Evolutionary conservation across 2,113 vertebrate species (phyloP).

Genomic region (Hemiscyllium ocellatum): DNA sequence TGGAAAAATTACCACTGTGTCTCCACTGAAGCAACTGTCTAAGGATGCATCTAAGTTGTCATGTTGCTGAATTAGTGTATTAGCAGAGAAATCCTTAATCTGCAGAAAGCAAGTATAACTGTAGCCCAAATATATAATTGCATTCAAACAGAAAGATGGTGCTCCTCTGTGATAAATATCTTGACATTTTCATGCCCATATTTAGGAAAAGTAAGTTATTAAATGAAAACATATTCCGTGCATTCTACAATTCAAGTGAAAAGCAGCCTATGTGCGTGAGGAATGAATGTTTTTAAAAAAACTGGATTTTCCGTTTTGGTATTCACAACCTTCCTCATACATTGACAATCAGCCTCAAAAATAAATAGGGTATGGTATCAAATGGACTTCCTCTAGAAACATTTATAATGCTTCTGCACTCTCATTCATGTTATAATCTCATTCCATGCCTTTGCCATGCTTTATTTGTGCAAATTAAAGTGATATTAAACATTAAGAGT

Average conservation of each 20-base stretch:
- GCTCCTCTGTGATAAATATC: not conserved
- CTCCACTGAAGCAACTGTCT: slow-evolving; percentile 50
- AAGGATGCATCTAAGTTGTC: slow-evolving; percentile 49
- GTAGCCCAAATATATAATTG: not conserved
- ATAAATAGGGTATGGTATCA: not conserved
- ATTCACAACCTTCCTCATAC: not conserved
- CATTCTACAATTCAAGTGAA: not conserved
- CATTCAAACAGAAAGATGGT: not conserved
- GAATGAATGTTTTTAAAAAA: not conserved
- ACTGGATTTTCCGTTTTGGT: not conserved
- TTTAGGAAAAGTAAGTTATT: not conserved
- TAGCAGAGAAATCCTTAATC: slow-evolving; percentile 49
- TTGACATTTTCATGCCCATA: not conserved
- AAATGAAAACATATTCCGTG: not conserved
- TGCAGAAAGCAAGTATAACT: slow-evolving; percentile 23
- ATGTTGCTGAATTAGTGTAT: slow-evolving; percentile 48
- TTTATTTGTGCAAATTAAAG: not conserved
- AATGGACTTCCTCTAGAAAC: not conserved
- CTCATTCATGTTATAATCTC: not conserved
- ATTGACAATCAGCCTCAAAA: not conserved
- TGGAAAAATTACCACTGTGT: slow-evolving; percentile 49
- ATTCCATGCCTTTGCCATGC: not conserved
- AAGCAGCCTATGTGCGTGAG: not conserved
- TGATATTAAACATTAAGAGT: not conserved
- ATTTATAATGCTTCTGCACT: not conserved